Conservation (phyloP, 2,113 vertebrate genomes). For the Heterotilapia buettikoferi region DNA sequence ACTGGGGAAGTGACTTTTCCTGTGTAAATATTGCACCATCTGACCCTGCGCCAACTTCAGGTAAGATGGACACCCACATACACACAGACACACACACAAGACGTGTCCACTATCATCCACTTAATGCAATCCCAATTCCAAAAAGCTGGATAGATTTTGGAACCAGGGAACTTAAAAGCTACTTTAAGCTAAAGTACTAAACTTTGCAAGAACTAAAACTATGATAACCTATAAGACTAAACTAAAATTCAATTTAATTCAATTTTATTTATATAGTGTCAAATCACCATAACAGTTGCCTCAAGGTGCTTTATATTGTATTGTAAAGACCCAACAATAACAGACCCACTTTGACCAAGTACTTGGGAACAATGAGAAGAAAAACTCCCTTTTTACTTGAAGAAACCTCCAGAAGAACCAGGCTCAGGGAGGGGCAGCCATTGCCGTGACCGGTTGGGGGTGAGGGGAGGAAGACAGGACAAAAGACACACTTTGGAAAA, state of each 20-base stretch:
- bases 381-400: too few species aligned
- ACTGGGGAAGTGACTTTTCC: constrained; percentile 83
- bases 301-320: background rate
- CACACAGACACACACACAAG: background rate
- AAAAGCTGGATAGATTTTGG: background rate
- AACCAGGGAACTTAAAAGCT: background rate
- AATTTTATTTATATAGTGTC: background rate
- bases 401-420: too few species aligned
- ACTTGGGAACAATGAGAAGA: too few species aligned
- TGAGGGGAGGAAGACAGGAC: too few species aligned
- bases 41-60: constrained; percentile 74
- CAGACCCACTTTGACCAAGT: background rate
- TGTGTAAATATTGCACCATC: constrained; percentile 70
- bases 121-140: background rate
- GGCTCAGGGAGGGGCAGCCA: too few species aligned
- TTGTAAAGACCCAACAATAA: background rate
- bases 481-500: too few species aligned
- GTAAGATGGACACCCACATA: constrained; percentile 59
- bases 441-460: too few species aligned
- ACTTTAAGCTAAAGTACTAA: background rate
- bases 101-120: background rate
- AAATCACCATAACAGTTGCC: background rate
- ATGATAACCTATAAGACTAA: background rate
- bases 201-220: background rate
- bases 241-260: background rate